Conservation (phyloP, 37 sponge, comb jelly and placozoan species). For the Hormiphora californensis region DNA sequence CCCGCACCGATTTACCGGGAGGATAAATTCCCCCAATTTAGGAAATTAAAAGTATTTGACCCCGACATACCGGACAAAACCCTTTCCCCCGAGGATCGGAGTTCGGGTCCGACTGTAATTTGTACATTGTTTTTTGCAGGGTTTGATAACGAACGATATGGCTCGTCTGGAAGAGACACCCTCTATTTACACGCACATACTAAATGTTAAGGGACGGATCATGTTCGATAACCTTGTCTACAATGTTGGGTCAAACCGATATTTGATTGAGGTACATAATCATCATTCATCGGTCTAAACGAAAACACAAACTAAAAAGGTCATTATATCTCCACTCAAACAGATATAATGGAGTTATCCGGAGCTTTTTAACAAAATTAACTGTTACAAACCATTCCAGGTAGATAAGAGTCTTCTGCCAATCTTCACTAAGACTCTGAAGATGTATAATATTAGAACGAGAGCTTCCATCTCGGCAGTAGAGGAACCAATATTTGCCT, state of each 20-base stretch:
- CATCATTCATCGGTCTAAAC: not conserved
- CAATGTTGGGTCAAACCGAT: not conserved
- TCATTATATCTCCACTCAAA: too few relatives aligned
- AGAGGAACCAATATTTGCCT: not conserved
- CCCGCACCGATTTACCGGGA: too few relatives aligned
- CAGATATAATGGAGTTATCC: too few relatives aligned
- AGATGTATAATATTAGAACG: slow-evolving; percentile 41
- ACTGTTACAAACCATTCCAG: not conserved
- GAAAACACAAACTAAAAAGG: too few relatives aligned
- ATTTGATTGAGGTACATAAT: slow-evolving; percentile 22
- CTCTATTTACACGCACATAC: not conserved
- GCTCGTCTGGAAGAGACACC: too few relatives aligned
- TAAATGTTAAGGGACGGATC: slow-evolving; percentile 15
- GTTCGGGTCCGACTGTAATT: too few relatives aligned
- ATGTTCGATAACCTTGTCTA: slow-evolving; percentile 39
- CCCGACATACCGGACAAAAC: too few relatives aligned
- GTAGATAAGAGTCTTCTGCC: not conserved
- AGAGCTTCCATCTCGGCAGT: not conserved
- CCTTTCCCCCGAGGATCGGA: too few relatives aligned
- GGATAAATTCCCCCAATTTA: too few relatives aligned
- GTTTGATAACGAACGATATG: slow-evolving; percentile 24
- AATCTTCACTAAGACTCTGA: not conserved
- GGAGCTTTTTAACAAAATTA: too few relatives aligned
- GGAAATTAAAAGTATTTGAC: too few relatives aligned
- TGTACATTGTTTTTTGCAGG: not conserved